These are phyloP conservation scores for Polietes domitor DNA, from an alignment of 2,888 invertebrate species.

Conservation along the genomic window DNA sequence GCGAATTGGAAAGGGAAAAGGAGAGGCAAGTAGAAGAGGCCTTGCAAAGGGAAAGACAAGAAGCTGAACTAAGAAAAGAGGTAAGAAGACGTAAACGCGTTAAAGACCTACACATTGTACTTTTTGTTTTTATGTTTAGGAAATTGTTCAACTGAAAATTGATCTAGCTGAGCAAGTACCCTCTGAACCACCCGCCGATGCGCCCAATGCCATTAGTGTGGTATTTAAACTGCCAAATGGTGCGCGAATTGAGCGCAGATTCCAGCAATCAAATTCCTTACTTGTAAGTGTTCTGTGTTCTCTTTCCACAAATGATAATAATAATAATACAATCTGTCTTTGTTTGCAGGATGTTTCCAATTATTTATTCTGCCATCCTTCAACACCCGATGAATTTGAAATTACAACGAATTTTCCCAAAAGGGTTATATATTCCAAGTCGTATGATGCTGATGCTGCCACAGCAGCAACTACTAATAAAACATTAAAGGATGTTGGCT, in stretches of 20 bases:
- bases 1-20: conserved; percentile 84
- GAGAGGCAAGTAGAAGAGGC: conserved; percentile 82
- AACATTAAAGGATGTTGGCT: conserved; percentile 85
- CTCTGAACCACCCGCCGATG: conserved; percentile 87
- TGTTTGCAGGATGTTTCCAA: conserved; percentile 92
- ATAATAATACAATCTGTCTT: conserved; percentile 41
- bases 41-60: conserved; percentile 81
- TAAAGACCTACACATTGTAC: not conserved
- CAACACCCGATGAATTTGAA: conserved; percentile 95
- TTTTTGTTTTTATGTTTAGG: conserved; percentile 73
- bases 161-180: conserved; percentile 86
- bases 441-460: conserved; percentile 58
- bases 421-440: conserved; percentile 85
- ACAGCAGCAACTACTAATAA: conserved; percentile 69
- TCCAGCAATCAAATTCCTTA: conserved; percentile 89
- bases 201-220: conserved; percentile 88
- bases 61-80: conserved; percentile 82
- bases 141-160: conserved; percentile 86
- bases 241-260: conserved; percentile 92
- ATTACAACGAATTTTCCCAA: conserved; percentile 98
- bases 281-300: conserved; percentile 85
- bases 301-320: conserved; percentile 19
- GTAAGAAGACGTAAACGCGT: conserved; percentile 68
- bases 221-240: conserved; percentile 96
- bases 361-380: conserved; percentile 97